These are phyloP conservation scores for Lampris incognitus DNA, from an alignment of 2,113 vertebrate species.

Conservation along the genomic window DNA sequence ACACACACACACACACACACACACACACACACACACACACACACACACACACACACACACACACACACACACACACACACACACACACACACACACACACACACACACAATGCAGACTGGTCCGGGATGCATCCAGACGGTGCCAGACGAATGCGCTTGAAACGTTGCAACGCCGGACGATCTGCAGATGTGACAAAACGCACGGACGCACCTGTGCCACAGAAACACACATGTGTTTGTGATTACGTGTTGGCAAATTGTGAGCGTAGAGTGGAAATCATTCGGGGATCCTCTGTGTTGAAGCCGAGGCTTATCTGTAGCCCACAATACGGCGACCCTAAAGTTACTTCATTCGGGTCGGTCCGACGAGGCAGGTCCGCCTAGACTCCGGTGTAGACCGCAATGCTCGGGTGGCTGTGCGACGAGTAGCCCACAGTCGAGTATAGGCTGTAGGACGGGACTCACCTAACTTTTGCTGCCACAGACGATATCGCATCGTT, in stretches of 20 bases:
- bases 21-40: neutral
- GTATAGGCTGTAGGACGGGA: conserved; percentile 12
- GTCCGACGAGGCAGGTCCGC: neutral
- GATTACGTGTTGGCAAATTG: neutral
- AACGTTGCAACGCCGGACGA: conserved; percentile 43
- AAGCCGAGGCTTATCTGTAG: no score
- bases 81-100: no score
- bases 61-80: no score
- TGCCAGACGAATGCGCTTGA: conserved; percentile 18
- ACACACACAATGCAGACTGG: conserved; percentile 11
- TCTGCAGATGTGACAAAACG: conserved; percentile 22
- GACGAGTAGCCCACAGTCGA: no score
- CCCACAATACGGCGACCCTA: no score
- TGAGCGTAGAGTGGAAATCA: neutral
- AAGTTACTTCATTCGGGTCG: conserved; percentile 18
- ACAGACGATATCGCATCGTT: conserved; percentile 98
- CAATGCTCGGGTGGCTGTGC: neutral
- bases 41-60: neutral
- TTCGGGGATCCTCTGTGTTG: no score
- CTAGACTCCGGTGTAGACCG: neutral
- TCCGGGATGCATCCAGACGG: no score
- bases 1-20: neutral
- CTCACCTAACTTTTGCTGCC: conserved; percentile 98
- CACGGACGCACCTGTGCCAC: conserved; percentile 41
- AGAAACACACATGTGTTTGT: neutral